These are phyloP conservation scores for Zoanthus gigantus DNA, from an alignment of 92 coral and sea anemone genomes.

Conservation along the genomic window DNA sequence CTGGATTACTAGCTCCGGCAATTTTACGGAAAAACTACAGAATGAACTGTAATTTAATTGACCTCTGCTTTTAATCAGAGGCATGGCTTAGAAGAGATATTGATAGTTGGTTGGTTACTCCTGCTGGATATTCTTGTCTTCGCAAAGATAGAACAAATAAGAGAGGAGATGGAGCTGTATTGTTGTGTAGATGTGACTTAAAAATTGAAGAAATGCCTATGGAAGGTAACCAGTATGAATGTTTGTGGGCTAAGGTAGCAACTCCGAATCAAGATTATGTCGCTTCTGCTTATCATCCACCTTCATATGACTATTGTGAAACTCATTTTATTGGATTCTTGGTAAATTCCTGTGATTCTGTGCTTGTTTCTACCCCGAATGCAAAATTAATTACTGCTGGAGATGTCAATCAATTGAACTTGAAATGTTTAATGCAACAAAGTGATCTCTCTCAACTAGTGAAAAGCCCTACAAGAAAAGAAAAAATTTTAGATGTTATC, in stretches of 20 bases:
- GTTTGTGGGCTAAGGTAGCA: slow-evolving; percentile 57
- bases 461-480: slow-evolving; percentile 49
- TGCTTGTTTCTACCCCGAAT: slow-evolving; percentile 41
- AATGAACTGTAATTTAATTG: slow-evolving; percentile 27
- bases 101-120: slow-evolving; percentile 25
- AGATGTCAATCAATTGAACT: slow-evolving; percentile 66
- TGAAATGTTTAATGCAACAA: slow-evolving; percentile 47
- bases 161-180: slow-evolving; percentile 35
- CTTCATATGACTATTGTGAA: slow-evolving; percentile 37
- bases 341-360: slow-evolving; percentile 51
- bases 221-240: slow-evolving; percentile 41
- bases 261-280: background rate
- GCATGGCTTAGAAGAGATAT: slow-evolving; percentile 43
- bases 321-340: slow-evolving; percentile 56
- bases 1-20: too few relatives aligned
- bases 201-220: slow-evolving; percentile 30
- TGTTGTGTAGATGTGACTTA: slow-evolving; percentile 14
- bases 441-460: slow-evolving; percentile 58
- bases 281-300: slow-evolving; percentile 62
- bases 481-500: slow-evolving; percentile 68
- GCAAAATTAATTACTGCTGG: slow-evolving; percentile 47
- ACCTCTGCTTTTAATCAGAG: slow-evolving; percentile 26
- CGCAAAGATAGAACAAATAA: background rate
- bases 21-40: background rate
- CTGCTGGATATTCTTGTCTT: slow-evolving; percentile 26